phyloP scores from a whole-genome alignment of 1,140 invertebrate species.

The Rhopalosiphum padi region DNA sequence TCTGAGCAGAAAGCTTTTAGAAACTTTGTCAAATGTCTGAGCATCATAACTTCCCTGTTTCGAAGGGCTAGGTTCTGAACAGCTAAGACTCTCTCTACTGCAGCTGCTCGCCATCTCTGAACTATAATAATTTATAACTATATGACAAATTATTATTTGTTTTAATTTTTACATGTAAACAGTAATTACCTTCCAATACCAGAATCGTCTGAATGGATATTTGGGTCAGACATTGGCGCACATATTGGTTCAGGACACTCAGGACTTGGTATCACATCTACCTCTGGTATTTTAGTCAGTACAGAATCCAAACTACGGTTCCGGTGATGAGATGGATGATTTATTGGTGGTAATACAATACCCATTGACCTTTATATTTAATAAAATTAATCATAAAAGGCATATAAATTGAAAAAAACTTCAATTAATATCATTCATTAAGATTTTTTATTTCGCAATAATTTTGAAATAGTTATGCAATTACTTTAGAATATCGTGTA shows the following conservation, averaged over 20 bases:
- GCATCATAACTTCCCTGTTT: conserved; percentile 38
- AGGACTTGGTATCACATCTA: conserved; percentile 80
- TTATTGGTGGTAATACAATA: conserved; percentile 76
- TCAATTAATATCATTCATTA: background rate
- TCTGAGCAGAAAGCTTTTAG: conserved; percentile 75
- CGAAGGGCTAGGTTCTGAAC: conserved; percentile 37
- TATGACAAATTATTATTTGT: conserved; percentile 55
- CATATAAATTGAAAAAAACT: background rate
- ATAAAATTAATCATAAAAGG: conserved; percentile 57
- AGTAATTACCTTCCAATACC: conserved; percentile 74
- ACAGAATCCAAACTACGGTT: conserved; percentile 89
- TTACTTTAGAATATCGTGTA: background rate
- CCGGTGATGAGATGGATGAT: conserved; percentile 80
- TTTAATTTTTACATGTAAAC: background rate
- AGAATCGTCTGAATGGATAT: conserved; percentile 77
- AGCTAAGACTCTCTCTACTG: conserved; percentile 56
- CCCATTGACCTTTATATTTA: conserved; percentile 74
- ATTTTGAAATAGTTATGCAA: background rate
- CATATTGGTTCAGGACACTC: conserved; percentile 68
- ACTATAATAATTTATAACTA: conserved; percentile 56
- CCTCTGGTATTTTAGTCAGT: conserved; percentile 83
- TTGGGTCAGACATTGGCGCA: conserved; percentile 63
- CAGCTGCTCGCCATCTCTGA: conserved; percentile 58
- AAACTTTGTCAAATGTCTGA: conserved; percentile 51
- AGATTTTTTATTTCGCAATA: background rate